Evolutionary conservation across 2,113 vertebrate genomes (phyloP).

Genomic region (Podarcis muralis): DNA sequence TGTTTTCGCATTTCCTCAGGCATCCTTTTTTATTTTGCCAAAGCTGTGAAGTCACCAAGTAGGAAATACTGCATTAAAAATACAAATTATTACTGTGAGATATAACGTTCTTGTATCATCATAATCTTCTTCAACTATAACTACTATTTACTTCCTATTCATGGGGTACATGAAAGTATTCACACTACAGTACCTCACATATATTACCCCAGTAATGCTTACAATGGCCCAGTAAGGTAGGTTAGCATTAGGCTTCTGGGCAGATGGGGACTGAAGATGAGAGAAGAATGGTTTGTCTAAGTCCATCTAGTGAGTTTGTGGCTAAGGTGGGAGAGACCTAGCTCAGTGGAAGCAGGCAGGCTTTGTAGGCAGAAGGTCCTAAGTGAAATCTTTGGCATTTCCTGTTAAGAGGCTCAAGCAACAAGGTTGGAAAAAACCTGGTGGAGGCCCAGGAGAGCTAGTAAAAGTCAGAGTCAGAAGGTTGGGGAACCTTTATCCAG

Average conservation of each 20-base stretch:
- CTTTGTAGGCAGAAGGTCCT: background rate
- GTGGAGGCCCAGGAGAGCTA: background rate
- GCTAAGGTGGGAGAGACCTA: background rate
- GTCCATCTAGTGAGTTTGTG: no score
- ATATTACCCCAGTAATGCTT: background rate
- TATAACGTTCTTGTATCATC: background rate
- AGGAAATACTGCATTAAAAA: slow-evolving; percentile 24
- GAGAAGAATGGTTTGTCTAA: background rate
- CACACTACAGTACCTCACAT: background rate
- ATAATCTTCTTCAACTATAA: background rate
- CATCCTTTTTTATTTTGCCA: slow-evolving; percentile 11
- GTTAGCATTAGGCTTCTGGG: background rate
- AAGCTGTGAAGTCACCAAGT: background rate
- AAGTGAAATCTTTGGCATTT: background rate
- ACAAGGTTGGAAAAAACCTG: background rate
- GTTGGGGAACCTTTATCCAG: no score
- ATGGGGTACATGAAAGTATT: no score
- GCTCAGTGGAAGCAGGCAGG: background rate
- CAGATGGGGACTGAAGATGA: background rate
- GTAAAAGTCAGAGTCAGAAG: no score
- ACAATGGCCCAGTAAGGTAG: background rate
- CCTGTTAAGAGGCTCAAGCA: background rate
- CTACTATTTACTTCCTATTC: background rate
- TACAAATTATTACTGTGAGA: slow-evolving; percentile 21
- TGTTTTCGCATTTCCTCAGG: slow-evolving; percentile 34